These are phyloP conservation scores for Nasua narica DNA, from an alignment of 2,797 vertebrate genomes.

Conservation along the genomic window DNA sequence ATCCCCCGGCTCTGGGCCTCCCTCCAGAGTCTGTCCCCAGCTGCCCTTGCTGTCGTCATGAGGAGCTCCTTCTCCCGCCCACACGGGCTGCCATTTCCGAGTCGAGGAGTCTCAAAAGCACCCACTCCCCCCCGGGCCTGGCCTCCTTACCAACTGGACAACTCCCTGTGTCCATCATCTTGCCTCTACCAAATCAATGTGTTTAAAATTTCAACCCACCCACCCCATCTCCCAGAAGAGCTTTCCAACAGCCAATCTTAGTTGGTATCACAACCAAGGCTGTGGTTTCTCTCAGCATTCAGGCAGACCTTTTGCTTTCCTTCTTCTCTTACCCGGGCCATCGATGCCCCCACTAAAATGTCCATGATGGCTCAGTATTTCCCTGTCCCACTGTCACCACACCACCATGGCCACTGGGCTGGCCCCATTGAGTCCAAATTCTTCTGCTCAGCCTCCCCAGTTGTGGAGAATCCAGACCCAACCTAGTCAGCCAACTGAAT, in stretches of 20 bases:
- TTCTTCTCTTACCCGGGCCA: neutral
- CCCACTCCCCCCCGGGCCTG: neutral
- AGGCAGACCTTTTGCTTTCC: neutral
- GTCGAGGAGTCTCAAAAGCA: neutral
- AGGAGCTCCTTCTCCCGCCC: neutral
- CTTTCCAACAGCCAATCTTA: neutral
- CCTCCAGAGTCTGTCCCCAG: neutral
- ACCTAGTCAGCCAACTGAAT: neutral
- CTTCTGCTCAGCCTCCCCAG: neutral
- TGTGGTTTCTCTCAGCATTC: neutral
- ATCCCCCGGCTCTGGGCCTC: neutral
- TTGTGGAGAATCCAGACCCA: neutral
- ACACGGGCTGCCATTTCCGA: no score
- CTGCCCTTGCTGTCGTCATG: neutral
- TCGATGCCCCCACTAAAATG: neutral
- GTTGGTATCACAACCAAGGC: no score
- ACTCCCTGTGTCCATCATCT: neutral
- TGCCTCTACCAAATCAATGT: neutral
- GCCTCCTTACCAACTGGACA: neutral
- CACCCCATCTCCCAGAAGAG: neutral
- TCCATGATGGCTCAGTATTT: neutral
- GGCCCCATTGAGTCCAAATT: neutral
- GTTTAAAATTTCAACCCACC: neutral
- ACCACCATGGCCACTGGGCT: no score
- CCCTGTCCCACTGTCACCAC: neutral